Evolutionary conservation across 1,140 invertebrate species (phyloP).

Genomic region (Euwallacea similis): DNA sequence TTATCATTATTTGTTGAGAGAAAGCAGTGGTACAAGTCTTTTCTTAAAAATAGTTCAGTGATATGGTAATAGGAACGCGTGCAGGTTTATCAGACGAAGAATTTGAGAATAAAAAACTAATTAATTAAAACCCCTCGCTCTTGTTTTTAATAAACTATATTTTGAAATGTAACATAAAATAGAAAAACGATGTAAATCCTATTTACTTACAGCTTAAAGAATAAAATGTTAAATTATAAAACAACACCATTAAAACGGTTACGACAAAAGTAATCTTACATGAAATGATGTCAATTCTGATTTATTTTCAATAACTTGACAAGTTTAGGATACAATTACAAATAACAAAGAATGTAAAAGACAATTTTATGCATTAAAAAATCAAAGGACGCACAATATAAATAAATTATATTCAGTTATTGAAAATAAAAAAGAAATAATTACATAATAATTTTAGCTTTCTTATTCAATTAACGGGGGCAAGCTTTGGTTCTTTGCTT

Average conservation of each 20-base stretch:
- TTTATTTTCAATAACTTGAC: background rate
- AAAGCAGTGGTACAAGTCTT: too few species aligned
- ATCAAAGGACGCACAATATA: background rate
- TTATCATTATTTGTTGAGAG: too few species aligned
- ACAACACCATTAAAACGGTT: conserved; percentile 34
- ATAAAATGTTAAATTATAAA: conserved; percentile 37
- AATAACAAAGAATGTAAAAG: conserved; percentile 11
- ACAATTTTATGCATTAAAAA: conserved; percentile 1
- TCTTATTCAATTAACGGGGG: background rate
- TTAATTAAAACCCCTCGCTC: background rate
- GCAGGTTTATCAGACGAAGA: too few species aligned
- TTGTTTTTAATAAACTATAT: conserved; percentile 44
- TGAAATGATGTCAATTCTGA: conserved; percentile 30
- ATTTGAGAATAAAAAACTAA: too few species aligned
- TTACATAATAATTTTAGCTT: background rate
- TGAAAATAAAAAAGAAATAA: conserved; percentile 1
- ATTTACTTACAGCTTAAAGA: conserved; percentile 26
- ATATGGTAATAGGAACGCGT: too few species aligned
- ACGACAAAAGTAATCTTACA: conserved; percentile 37
- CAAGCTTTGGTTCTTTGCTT: background rate
- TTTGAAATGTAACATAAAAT: conserved; percentile 47
- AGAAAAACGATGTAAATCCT: conserved; percentile 41
- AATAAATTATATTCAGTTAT: conserved; percentile 1
- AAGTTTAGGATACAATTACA: conserved; percentile 15
- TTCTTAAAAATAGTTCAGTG: too few species aligned